phyloP scores from a whole-genome alignment of 1,140 invertebrate species.

The Drosophila pseudoananassae region DNA sequence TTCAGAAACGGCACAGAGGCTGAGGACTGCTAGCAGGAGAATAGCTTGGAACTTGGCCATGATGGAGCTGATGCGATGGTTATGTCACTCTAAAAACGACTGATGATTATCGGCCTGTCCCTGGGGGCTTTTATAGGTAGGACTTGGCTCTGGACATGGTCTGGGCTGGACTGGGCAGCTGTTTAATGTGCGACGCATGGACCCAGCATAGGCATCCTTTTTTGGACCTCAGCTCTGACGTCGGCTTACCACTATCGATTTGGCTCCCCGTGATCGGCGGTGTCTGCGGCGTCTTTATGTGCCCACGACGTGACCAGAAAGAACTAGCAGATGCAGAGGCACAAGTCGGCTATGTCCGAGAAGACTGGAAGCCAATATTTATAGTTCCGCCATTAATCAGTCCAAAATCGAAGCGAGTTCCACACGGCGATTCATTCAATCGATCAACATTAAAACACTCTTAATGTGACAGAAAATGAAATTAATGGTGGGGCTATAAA shows the following conservation, averaged over 20 bases:
- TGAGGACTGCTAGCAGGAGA: constrained; percentile 38
- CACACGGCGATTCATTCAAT: constrained; percentile 16
- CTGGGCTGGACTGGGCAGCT: constrained; percentile 29
- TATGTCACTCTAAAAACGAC: constrained; percentile 49
- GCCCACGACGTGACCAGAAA: constrained; percentile 74
- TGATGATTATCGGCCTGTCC: constrained; percentile 43
- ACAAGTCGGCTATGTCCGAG: constrained; percentile 6
- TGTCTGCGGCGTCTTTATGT: constrained; percentile 66
- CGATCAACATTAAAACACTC: constrained; percentile 31
- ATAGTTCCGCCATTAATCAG: constrained; percentile 78
- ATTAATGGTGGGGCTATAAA: constrained; percentile 37
- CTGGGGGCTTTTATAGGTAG: constrained; percentile 67
- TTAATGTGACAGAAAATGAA: constrained; percentile 25
- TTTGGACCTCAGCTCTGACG: constrained; percentile 69
- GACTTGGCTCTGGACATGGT: constrained; percentile 23
- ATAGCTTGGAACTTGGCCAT: constrained; percentile 69
- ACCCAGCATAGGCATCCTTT: constrained; percentile 63
- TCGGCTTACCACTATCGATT: constrained; percentile 47
- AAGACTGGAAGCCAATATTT: constrained; percentile 59
- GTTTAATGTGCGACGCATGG: constrained; percentile 68
- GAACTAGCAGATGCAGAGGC: constrained; percentile 54
- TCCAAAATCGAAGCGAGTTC: constrained; percentile 59
- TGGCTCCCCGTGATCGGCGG: constrained; percentile 33
- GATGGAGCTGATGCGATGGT: constrained; percentile 9
- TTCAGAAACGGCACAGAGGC: constrained; percentile 42